Conservation (phyloP, 1,140 invertebrate genomes). For the Artemia franciscana region DNA sequence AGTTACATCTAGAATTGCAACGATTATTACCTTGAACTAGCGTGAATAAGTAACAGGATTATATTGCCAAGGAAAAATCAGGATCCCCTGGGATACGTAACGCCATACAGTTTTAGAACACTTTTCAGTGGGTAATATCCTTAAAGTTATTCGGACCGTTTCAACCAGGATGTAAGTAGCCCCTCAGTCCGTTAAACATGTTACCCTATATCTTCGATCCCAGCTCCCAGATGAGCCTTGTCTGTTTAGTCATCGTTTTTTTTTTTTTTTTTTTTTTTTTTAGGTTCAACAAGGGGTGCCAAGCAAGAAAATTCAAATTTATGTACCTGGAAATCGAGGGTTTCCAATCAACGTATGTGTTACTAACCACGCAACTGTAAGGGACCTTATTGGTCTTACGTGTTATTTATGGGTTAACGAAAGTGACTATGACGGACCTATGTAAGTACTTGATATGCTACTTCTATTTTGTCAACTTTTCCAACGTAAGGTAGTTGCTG, state of each 20-base stretch:
- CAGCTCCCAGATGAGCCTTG: not conserved
- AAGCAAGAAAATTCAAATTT: not conserved
- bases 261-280: not conserved
- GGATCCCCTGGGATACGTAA: no score
- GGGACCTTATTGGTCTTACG: not conserved
- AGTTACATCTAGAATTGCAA: no score
- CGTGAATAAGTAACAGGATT: no score
- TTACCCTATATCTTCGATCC: not conserved
- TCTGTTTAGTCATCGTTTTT: not conserved
- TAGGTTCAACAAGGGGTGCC: not conserved
- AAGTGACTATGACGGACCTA: not conserved
- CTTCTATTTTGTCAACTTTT: no score
- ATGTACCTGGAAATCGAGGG: not conserved
- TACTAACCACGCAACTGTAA: not conserved
- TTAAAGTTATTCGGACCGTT: not conserved
- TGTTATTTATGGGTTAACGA: not conserved
- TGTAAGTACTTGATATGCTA: no score
- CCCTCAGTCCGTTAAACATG: not conserved
- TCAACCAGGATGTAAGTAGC: not conserved
- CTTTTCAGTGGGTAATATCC: not conserved
- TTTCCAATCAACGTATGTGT: not conserved
- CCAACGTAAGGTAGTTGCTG: no score
- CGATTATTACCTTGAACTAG: no score
- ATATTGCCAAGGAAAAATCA: no score
- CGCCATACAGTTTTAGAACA: no score